Base-by-base conservation (phyloP, 2,797 vertebrate genomes). In the Pseudomugil gertrudae region DNA sequence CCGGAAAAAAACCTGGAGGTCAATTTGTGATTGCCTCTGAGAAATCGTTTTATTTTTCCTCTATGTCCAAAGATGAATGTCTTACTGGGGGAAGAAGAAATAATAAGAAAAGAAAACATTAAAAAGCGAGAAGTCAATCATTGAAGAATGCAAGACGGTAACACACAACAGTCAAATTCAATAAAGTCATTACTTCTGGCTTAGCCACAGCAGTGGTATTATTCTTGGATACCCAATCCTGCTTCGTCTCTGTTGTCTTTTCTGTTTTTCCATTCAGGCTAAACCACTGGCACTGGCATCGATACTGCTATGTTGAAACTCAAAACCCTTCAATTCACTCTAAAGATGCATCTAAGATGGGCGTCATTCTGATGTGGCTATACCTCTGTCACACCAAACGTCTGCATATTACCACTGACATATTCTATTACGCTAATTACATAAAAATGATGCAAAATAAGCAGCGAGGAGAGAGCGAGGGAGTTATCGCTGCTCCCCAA, bases 121-220 rank as follows among this genome's bases (percentile, higher is more conserved):
- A 73, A 88, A 90, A 84, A 19, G 79, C 85, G 84, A 90, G 81
- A 89, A 92, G 83, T 90, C 85, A 90, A 88, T 92, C 88, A 90
- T 79, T 84, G 66, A 87, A 92, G 83, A 92, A 92, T 91, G 88
- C 76, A 87, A 69, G 79, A 87, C 69, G 74, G 68, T 90, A 87
- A 91, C 85, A 76, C 85, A 85, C 78, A 86, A 76, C 87, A 92
- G 87, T 90, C 87, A 89, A 92, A 90, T 89, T 92, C 88, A 91
- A 93, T 92, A 90, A 93, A 90, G 87, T 87, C 84, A 84, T 87
- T 92, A 89, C 85, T 91, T 78, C 77, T 67, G 78, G 87, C 87
- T 90, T 88, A 85, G 76, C 74, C 72, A 84, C 69, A 76, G 84
- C 80, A 78, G 70, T 75, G 80, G 74, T 85, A 77, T 88, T 88